Evolutionary conservation across 2,888 invertebrate species (phyloP), one percentile per base, ranked within the genome.

Genomic region (Chromoteleia sp.): DNA sequence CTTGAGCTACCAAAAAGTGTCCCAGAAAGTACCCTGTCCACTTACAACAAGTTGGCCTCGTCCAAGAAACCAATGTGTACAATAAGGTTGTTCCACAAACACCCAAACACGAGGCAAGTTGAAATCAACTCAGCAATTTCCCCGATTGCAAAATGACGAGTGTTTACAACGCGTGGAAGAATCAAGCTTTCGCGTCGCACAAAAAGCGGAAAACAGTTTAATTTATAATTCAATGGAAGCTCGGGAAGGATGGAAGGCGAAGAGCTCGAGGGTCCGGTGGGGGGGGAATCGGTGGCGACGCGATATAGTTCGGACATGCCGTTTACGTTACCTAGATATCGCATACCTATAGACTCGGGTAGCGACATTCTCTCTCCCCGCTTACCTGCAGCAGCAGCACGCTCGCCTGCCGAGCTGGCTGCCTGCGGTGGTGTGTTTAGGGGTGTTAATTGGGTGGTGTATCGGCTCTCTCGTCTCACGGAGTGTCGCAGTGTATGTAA

Each of bases 361-460:
- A 58, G 74, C 59, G 74, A 56, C 56, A 63, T 63, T 63, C 77
- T 75, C 78, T 36, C 63, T 5, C 54, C 43, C 76, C 81, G 73
- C 77, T 50, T 52, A 73, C 56, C 80, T 73, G 25, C 59, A 17
- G 58, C 65, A 61, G 76, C 77, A 68, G 71, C 74, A 67, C 81
- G 67, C 67, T 68, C 81, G 76, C 70, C 65, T 75, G 67, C 74
- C 78, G 78, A 63, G 67, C 71, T 73, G 81, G 80, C 81, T 84
- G 83, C 77, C 86, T 85, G 86, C 84, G 86, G 87, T 85, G 84
- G 88, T 86, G 87, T 87, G 87, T 88, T 88, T 87, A 88, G 87
- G 88, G 89, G 89, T 88, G 89, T 87, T 88, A 88, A 89, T 89
- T 88, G 89, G 88, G 87, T 87, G 88, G 89, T 87, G 88, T 88